Evolutionary conservation across 2,113 vertebrate species (phyloP), one percentile per base, ranked within the genome.

Genomic region (Strix aluco): DNA sequence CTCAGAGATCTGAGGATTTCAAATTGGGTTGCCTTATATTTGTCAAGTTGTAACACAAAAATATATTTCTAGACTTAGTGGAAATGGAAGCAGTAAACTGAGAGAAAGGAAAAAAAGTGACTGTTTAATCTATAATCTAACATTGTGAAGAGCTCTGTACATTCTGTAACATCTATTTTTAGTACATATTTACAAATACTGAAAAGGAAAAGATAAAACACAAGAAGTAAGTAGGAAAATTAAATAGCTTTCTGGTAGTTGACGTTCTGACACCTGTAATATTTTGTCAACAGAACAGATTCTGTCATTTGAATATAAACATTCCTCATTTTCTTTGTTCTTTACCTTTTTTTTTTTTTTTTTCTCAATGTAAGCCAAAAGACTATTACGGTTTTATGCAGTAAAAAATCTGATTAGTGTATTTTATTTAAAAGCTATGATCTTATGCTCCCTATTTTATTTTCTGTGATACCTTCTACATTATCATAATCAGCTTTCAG

Each of bases 201-300:
- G n/a, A 74, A 46, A 81, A 87, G 18, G 11, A 62, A 93, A 92
- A 81, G 27, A 63, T 57, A 81, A 46, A 84, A 18, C 11, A 81
- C 19, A 54, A 92, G 63, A 65, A 84, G 74, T 40, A 36, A 78
- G 38, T 19, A 46, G 29, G 20, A 84, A 94, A 92, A 87, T 40
- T 85, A 74, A 79, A 83, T 3, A 81, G 32, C 23, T 82, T 47
- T 59, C 71, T 51, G 25, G 34, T 54, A 75, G 59, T 10, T 79
- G 62, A 94, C 90, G 42, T 61, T 72, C 88, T 80, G 86, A 81
- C 94, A 92, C 67, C 63, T 83, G 34, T 62, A 51, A 27, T 71
- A 88, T 86, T 70, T 83, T 55, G 93, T 84, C 61, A 96, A 94
- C 84, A 87, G 90, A 94, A 62, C 46, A 94, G 82, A 94, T 77